Evolutionary conservation across 1,140 invertebrate species (phyloP).

Genomic region (Holcopasites calliopsidis): DNA sequence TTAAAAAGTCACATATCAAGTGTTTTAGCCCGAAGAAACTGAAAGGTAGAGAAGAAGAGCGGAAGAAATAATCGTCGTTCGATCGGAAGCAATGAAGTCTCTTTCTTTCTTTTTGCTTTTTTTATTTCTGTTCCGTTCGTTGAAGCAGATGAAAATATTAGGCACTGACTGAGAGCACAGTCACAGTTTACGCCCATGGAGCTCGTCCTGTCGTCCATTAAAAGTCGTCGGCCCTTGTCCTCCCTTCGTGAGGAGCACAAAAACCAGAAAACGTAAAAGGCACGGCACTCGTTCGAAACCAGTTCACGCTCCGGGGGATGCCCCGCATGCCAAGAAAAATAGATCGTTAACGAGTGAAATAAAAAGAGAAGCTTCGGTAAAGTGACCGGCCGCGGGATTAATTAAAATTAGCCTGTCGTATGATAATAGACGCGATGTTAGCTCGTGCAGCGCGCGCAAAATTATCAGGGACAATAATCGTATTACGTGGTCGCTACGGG

Average conservation of each 20-base stretch:
- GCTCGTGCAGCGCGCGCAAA: conserved; percentile 5
- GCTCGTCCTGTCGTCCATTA: conserved; percentile 69
- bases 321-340: conserved; percentile 53
- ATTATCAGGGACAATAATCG: conserved; percentile 22
- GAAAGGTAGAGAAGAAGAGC: background rate
- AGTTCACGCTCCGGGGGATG: conserved; percentile 68
- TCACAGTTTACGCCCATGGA: conserved; percentile 64
- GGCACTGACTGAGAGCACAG: conserved; percentile 18
- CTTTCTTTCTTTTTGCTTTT: too few species aligned
- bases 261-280: conserved; percentile 71
- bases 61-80: too few species aligned
- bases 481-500: background rate
- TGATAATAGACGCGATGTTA: conserved; percentile 49
- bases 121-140: background rate
- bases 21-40: background rate
- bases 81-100: background rate
- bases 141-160: conserved; percentile 16
- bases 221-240: conserved; percentile 67
- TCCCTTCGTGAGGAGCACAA: conserved; percentile 64
- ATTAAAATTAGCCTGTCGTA: conserved; percentile 55
- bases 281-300: conserved; percentile 68
- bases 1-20: too few species aligned
- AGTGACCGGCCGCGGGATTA: background rate
- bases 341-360: conserved; percentile 59
- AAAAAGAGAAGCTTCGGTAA: background rate